Evolutionary conservation across 2,888 invertebrate species (phyloP).

Genomic region (Drepanosiphum platanoidis): DNA sequence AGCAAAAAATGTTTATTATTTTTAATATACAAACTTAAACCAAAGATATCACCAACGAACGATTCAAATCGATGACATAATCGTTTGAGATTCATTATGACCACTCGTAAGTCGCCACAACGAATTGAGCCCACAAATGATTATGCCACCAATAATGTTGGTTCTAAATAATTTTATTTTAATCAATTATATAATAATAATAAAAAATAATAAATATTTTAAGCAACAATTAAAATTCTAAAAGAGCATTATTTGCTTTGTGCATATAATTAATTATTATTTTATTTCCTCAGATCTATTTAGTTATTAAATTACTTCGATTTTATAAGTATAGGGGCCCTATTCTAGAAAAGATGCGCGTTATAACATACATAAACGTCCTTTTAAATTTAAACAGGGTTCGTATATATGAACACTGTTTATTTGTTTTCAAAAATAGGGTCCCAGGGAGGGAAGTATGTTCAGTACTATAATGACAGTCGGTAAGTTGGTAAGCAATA

Average conservation of each 20-base stretch:
- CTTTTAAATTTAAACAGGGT: conserved; percentile 26
- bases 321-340: conserved; percentile 29
- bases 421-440: conserved; percentile 44
- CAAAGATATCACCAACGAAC: conserved; percentile 44
- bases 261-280: conserved; percentile 41
- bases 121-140: conserved; percentile 59
- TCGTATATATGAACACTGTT: conserved; percentile 10
- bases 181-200: conserved; percentile 51
- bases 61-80: conserved; percentile 53
- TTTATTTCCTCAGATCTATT: conserved; percentile 57
- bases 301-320: conserved; percentile 41
- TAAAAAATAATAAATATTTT: conserved; percentile 53
- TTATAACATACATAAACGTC: background rate
- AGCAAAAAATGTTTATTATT: conserved; percentile 46
- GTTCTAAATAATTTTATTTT: conserved; percentile 44
- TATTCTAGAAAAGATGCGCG: background rate
- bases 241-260: conserved; percentile 53
- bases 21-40: conserved; percentile 58
- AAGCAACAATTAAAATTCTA: conserved; percentile 59
- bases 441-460: conserved; percentile 6
- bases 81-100: conserved; percentile 56
- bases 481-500: conserved; percentile 35
- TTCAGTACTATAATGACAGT: conserved; percentile 36
- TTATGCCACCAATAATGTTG: conserved; percentile 59
- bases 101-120: conserved; percentile 57